Conservation (phyloP, 2,797 vertebrate species). For the Chrysocyon brachyurus region DNA sequence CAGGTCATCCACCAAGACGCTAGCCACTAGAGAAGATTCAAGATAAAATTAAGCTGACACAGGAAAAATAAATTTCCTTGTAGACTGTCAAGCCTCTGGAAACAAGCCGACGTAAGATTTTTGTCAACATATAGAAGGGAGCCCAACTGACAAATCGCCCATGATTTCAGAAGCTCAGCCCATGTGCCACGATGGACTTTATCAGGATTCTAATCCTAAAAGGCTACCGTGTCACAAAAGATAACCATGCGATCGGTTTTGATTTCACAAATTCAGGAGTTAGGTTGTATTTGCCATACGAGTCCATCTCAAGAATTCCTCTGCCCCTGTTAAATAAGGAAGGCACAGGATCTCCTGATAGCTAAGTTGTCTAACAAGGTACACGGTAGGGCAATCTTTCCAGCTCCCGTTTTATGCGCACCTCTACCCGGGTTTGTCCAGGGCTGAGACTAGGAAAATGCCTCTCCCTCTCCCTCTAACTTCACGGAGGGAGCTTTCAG, state of each 20-base stretch:
- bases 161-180: constrained; percentile 64
- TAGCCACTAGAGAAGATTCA: constrained; percentile 8
- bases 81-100: constrained; percentile 9
- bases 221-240: constrained; percentile 69
- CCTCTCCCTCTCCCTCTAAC: neutral
- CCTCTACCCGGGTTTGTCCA: neutral
- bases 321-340: neutral
- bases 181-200: constrained; percentile 64
- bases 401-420: constrained; percentile 40
- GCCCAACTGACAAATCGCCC: neutral
- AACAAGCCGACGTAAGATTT: neutral
- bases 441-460: constrained; percentile 33
- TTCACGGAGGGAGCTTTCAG: neutral
- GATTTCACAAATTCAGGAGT: constrained; percentile 52
- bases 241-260: constrained; percentile 73
- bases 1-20: neutral
- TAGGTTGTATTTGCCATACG: neutral
- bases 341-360: neutral
- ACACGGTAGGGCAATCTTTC: neutral
- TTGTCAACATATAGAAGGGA: constrained; percentile 61
- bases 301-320: constrained; percentile 44
- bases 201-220: constrained; percentile 41
- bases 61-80: constrained; percentile 14
- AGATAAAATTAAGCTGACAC: neutral
- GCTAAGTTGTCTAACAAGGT: neutral